Conservation (phyloP, 2,888 invertebrate species). For the Eupithecia subumbrata region DNA sequence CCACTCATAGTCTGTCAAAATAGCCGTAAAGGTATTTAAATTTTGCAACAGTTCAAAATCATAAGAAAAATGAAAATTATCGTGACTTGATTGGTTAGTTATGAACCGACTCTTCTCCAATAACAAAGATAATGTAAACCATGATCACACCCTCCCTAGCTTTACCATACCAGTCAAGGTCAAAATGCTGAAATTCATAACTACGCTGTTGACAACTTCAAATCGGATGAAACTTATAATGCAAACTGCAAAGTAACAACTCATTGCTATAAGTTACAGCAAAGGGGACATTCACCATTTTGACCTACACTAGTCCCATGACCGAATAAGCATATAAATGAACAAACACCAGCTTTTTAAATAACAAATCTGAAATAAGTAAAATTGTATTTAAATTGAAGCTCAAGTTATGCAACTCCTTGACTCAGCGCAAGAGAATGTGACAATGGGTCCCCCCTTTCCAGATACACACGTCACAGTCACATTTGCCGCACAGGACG, state of each 20-base stretch:
- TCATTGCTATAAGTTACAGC: not conserved
- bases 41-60: too few relatives aligned
- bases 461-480: not conserved
- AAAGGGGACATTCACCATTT: not conserved
- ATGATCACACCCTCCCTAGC: constrained; percentile 8
- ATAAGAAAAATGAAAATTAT: too few relatives aligned
- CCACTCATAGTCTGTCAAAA: too few relatives aligned
- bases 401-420: not conserved
- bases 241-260: not conserved
- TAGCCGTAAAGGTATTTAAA: too few relatives aligned
- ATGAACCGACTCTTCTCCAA: constrained; percentile 18
- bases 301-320: not conserved
- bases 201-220: not conserved
- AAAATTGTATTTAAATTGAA: not conserved
- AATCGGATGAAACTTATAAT: not conserved
- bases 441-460: too few relatives aligned
- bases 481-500: not conserved
- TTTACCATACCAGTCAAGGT: constrained; percentile 9
- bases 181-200: constrained; percentile 17
- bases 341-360: constrained; percentile 1
- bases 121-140: constrained; percentile 14
- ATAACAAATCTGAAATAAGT: not conserved
- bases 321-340: not conserved
- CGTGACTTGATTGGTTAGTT: not conserved
- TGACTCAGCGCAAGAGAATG: not conserved